A percentile compares a stretch with the other conserved stretches of the same genome.
Conservation (phyloP, 2,888 invertebrate species). For the Chouioia cunea region DNA sequence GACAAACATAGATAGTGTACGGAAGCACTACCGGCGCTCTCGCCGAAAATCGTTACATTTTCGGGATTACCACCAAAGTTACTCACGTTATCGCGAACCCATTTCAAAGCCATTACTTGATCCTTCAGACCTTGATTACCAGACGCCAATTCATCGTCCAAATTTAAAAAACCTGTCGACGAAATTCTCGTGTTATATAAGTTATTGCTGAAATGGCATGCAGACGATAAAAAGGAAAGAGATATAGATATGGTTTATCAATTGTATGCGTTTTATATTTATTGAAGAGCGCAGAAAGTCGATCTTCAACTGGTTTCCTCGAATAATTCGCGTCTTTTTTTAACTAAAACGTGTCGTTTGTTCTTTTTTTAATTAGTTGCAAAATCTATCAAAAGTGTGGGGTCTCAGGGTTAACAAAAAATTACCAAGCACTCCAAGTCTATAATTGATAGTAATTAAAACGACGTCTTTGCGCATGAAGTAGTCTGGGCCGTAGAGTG, state of each 20-base stretch:
- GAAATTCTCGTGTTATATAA: too few relatives aligned
- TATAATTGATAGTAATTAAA: constrained; percentile 61
- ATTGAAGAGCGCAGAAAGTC: too few relatives aligned
- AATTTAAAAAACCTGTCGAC: constrained; percentile 49
- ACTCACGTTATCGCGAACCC: constrained; percentile 53
- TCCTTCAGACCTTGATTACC: constrained; percentile 58
- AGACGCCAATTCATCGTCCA: constrained; percentile 49
- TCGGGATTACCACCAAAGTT: constrained; percentile 55
- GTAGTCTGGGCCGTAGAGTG: constrained; percentile 57
- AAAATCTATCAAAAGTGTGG: too few relatives aligned
- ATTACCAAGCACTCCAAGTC: constrained; percentile 57
- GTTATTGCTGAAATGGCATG: too few relatives aligned
- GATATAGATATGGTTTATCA: background rate
- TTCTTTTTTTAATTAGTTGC: too few relatives aligned
- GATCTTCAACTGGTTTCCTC: too few relatives aligned
- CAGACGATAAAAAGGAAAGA: background rate
- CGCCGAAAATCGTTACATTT: constrained; percentile 56
- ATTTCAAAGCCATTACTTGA: constrained; percentile 53
- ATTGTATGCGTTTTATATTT: too few relatives aligned
- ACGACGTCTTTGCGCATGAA: constrained; percentile 57
- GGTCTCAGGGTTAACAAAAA: background rate
- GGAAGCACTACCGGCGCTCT: constrained; percentile 54
- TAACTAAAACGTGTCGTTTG: too few relatives aligned
- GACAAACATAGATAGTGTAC: constrained; percentile 52
- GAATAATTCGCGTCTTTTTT: too few relatives aligned